phyloP scores from a whole-genome alignment of 2,888 invertebrate genomes.

The Tinea semifulvella region DNA sequence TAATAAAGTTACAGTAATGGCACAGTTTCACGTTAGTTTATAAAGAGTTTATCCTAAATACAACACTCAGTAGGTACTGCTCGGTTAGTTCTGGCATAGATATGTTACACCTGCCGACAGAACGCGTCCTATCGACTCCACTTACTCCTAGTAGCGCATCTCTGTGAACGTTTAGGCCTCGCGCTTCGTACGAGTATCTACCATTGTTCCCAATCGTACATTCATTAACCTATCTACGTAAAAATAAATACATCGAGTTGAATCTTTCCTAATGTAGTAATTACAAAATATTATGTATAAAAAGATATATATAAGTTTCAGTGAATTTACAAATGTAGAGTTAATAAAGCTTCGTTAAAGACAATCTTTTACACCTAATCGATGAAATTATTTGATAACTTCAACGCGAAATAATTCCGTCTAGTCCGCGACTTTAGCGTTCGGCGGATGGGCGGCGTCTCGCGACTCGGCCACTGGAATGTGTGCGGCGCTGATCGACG shows the following conservation, averaged over 20 bases:
- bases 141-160: slow-evolving; percentile 1
- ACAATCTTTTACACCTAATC: slow-evolving; percentile 56
- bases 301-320: slow-evolving; percentile 62
- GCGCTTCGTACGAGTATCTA: slow-evolving; percentile 40
- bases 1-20: slow-evolving; percentile 64
- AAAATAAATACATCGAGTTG: slow-evolving; percentile 57
- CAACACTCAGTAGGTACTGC: slow-evolving; percentile 28
- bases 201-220: slow-evolving; percentile 59
- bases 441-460: slow-evolving; percentile 25
- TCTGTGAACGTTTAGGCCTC: slow-evolving; percentile 43
- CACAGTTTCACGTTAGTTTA: slow-evolving; percentile 66
- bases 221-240: slow-evolving; percentile 57
- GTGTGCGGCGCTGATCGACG: slow-evolving; percentile 19
- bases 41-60: slow-evolving; percentile 43
- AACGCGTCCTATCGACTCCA: not conserved
- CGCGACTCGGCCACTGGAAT: slow-evolving; percentile 24
- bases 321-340: slow-evolving; percentile 65
- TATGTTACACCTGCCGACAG: not conserved
- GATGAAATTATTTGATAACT: slow-evolving; percentile 65
- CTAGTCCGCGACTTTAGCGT: slow-evolving; percentile 23
- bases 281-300: slow-evolving; percentile 60
- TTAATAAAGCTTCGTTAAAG: slow-evolving; percentile 66
- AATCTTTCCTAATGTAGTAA: slow-evolving; percentile 44
- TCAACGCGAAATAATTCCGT: slow-evolving; percentile 53
- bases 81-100: slow-evolving; percentile 3